Evolutionary conservation across 1,140 invertebrate genomes (phyloP), one percentile per base, ranked within the genome.

Genomic region (Goniozus legneri): DNA sequence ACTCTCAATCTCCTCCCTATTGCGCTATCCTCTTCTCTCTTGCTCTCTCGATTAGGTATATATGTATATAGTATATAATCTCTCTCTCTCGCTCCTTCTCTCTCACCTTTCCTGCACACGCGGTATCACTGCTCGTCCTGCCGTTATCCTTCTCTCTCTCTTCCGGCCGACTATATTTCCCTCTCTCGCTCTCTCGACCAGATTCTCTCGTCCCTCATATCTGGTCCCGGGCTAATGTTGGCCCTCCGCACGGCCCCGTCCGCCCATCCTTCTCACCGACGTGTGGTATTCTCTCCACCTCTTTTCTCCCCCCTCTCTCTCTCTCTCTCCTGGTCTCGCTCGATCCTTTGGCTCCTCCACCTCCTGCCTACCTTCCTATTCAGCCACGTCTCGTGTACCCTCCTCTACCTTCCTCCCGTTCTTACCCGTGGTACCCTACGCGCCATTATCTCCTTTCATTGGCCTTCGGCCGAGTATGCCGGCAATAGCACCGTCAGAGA

Each of bases 401-500:
- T 50, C 44, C 58, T 52, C 52, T 60, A 58, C 42, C 46, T 31
- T 54, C 43, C 44, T 48, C 44, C 54, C 52, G 45, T 60, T 60
- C 56, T 52, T 60, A 37, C 52, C 38, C 44, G 33, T n/a, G n/a
- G n/a, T 55, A 55, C 56, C 8, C 56, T 47, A 44, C 47, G 48
- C 57, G 50, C 58, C 54, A 60, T 60, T 60, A 60, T 60, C 58
- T 56, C 50, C 62, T 62, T 67, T 59, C 63, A 64, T 68, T 67
- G 60, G 64, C 60, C 63, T 68, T 65, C 62, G 61, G 51, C 45
- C 62, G 52, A 37, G 51, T 39, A 39, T 33, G 42, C 40, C 37
- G 37, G 54, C 50, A 50, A 58, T 58, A 58, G 54, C 34, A 19
- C n/a, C n/a, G n/a, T n/a, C n/a, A n/a, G n/a, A n/a, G 40, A 43